Evolutionary conservation across 2,797 vertebrate genomes (phyloP).

Genomic region (Hippopotamyrus pictus): DNA sequence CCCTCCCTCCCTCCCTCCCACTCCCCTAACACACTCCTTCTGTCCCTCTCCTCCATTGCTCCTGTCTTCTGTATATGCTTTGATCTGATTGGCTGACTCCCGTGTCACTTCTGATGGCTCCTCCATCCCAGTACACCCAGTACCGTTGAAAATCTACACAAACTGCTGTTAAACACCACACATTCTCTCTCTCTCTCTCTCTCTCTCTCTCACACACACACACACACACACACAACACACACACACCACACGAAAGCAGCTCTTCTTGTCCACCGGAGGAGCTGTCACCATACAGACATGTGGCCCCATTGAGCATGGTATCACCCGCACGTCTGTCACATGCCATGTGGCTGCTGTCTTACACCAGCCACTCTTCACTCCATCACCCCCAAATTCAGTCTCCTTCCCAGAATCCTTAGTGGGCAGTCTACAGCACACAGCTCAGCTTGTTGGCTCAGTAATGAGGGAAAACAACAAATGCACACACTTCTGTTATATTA

Average conservation of each 20-base stretch:
- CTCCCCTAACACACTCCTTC: constrained; percentile 20
- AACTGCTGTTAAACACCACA: not conserved
- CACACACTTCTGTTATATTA: not conserved
- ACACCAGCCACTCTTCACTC: not conserved
- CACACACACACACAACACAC: not conserved
- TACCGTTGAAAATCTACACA: not conserved
- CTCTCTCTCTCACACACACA: not conserved
- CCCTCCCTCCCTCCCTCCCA: constrained; percentile 25
- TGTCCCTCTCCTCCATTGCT: not conserved
- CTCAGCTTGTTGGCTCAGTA: not conserved
- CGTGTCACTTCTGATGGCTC: not conserved
- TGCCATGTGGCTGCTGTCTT: not conserved
- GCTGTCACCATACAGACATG: not conserved
- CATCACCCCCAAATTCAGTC: not conserved
- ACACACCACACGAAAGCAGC: not conserved
- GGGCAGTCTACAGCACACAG: not conserved
- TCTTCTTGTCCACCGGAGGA: not conserved
- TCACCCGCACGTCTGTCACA: not conserved
- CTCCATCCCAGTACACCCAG: not conserved
- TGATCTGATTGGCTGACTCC: not conserved
- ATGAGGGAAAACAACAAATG: not conserved
- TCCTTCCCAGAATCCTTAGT: not conserved
- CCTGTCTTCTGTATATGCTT: constrained; percentile 8
- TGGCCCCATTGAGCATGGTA: not conserved
- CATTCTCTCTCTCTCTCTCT: not conserved